Percentiles rank a stretch among this genome's conserved stretches.
Evolutionary conservation across 2,888 invertebrate species (phyloP).

Genomic region (Hanleya hanleyi): DNA sequence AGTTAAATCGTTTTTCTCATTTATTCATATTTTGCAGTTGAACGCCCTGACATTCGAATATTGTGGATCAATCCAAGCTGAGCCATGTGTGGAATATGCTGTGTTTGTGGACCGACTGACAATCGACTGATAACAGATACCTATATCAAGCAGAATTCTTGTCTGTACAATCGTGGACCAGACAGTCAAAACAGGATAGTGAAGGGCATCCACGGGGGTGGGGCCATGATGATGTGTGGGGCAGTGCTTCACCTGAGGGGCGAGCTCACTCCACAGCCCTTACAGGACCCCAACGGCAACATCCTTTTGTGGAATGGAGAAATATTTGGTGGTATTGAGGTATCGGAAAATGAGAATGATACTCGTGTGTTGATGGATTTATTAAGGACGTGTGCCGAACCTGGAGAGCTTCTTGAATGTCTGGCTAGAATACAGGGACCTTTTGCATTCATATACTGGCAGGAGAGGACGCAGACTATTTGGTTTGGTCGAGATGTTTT

Average conservation of each 20-base stretch:
- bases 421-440: slow-evolving; percentile 84
- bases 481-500: slow-evolving; percentile 90
- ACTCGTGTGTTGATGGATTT: slow-evolving; percentile 58
- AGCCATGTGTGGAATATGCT: too few species aligned
- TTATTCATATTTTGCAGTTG: too few species aligned
- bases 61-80: too few species aligned
- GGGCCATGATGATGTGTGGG: slow-evolving; percentile 48
- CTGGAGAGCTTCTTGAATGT: slow-evolving; percentile 71
- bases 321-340: slow-evolving; percentile 80
- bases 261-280: slow-evolving; percentile 81
- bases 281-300: slow-evolving; percentile 77
- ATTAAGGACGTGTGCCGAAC: slow-evolving; percentile 46
- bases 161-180: slow-evolving; percentile 41
- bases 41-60: too few species aligned
- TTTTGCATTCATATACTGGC: slow-evolving; percentile 86
- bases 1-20: too few species aligned
- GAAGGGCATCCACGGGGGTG: not conserved
- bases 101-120: too few species aligned
- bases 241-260: slow-evolving; percentile 92
- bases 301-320: slow-evolving; percentile 92
- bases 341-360: slow-evolving; percentile 61
- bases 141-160: slow-evolving; percentile 17
- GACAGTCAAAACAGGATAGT: slow-evolving; percentile 22
- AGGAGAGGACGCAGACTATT: slow-evolving; percentile 72
- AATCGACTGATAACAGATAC: too few species aligned